Evolutionary conservation across 2,113 vertebrate species (phyloP), one percentile per base, ranked within the genome.

Genomic region (Platichthys stellatus): DNA sequence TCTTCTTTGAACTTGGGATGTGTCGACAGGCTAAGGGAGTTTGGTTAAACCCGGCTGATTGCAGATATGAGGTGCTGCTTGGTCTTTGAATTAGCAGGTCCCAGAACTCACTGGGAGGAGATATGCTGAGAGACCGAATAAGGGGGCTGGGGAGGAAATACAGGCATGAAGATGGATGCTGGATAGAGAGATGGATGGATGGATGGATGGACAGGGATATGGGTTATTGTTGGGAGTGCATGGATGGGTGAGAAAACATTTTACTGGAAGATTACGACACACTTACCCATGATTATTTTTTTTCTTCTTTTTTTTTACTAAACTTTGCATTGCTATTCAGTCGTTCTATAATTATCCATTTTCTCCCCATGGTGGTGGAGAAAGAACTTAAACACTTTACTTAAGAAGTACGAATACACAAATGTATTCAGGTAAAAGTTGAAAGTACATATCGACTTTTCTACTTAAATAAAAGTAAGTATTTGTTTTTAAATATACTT

Each of bases 1-100:
- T 92, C 82, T 89, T 74, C 85, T 92, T 92, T 92, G 89, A 92
- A 89, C 89, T 89, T 15, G 67, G 64, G 77, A 81, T 82, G 80
- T 78, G 84, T 87, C 58, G 84, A 85, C 85, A 69, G 78, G 85
- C 83, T 72, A 54, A 70, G 83, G 81, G 82, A 88, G 79, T 80
- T 84, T 76, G 80, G 83, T 82, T 83, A 84, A 88, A 92, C 78
- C 77, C 47, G 51, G 84, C 72, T 88, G 85, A 87, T 90, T 28
- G 76, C 68, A 65, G 72, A 80, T 81, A 81, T 72, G 87, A 87
- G 89, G 79, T 72, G 77, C 71, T 0, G 72, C 75, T 73, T 35
- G 62, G 57, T 87, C 89, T 93, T 91, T 93, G 88, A 92, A 88
- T 89, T 86, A 88, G 54, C 20, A 5, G 71, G 81, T 85, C 77